These are phyloP conservation scores for Rhinichthys osculus DNA, from an alignment of 2,797 vertebrate genomes.

Conservation along the genomic window DNA sequence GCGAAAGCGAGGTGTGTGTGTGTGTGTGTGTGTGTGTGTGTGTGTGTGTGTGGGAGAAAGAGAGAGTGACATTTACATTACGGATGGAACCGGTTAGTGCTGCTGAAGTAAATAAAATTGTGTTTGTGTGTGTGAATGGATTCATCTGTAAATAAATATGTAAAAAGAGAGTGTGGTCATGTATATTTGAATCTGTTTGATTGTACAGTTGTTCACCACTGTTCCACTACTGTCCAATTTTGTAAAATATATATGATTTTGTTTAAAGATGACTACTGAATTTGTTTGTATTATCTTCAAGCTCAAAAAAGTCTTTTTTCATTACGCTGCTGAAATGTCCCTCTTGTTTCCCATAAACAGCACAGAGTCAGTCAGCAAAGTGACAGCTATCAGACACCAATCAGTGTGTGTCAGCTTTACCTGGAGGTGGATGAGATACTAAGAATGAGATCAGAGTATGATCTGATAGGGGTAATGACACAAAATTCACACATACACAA, in stretches of 20 bases:
- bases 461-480: constrained; percentile 45
- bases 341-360: constrained; percentile 56
- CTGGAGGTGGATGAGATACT: constrained; percentile 7
- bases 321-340: constrained; percentile 64
- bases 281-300: neutral
- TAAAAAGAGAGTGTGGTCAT: constrained; percentile 16
- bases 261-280: constrained; percentile 69
- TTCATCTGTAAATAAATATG: constrained; percentile 6
- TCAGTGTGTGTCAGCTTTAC: constrained; percentile 54
- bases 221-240: constrained; percentile 80
- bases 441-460: constrained; percentile 21
- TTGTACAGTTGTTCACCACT: constrained; percentile 75
- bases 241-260: constrained; percentile 85
- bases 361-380: constrained; percentile 52
- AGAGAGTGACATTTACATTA: neutral
- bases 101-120: neutral
- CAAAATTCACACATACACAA: neutral
- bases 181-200: constrained; percentile 58
- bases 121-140: constrained; percentile 61
- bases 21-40: constrained; percentile 37
- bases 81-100: neutral
- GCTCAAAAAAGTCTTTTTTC: constrained; percentile 37
- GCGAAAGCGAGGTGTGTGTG: constrained; percentile 4
- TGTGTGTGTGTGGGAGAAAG: constrained; percentile 25
- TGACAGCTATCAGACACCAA: constrained; percentile 31